Conservation (phyloP, 92 coral and sea anemone genomes). For the Zoanthus solanderi region DNA sequence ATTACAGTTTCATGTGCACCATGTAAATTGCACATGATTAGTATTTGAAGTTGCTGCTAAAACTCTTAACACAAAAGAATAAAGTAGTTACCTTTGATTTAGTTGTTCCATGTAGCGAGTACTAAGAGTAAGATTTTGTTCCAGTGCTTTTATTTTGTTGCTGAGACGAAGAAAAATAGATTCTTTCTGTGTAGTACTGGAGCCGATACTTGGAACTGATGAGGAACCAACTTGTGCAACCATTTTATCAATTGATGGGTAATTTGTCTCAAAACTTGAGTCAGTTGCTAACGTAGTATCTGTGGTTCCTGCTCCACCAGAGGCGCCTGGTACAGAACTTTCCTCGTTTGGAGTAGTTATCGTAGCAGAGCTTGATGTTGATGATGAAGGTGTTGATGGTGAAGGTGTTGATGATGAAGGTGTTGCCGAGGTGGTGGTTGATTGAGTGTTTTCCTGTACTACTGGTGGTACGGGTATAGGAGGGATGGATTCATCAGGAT, state of each 20-base stretch:
- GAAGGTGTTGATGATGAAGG: slow-evolving; percentile 24
- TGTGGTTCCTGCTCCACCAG: slow-evolving; percentile 24
- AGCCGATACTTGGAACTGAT: slow-evolving; percentile 16
- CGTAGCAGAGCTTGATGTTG: slow-evolving; percentile 37
- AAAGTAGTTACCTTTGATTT: slow-evolving; percentile 80
- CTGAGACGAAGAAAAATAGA: slow-evolving; percentile 96
- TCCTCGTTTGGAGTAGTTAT: slow-evolving; percentile 62
- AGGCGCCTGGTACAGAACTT: slow-evolving; percentile 45
- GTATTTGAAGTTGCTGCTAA: not conserved
- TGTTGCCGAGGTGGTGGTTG: slow-evolving; percentile 23
- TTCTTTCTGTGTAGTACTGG: slow-evolving; percentile 84
- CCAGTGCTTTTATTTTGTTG: slow-evolving; percentile 95
- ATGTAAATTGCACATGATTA: not conserved
- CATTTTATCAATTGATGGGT: slow-evolving; percentile 35
- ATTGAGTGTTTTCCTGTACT: slow-evolving; percentile 14
- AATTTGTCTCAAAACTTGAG: slow-evolving; percentile 40
- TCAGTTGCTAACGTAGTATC: slow-evolving; percentile 10
- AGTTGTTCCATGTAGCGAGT: slow-evolving; percentile 94
- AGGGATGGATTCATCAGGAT: slow-evolving; percentile 18
- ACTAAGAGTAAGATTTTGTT: slow-evolving; percentile 93
- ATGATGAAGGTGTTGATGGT: slow-evolving; percentile 6
- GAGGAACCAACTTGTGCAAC: slow-evolving; percentile 54
- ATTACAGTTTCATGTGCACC: not conserved
- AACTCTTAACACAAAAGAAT: not conserved
- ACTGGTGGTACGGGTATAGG: slow-evolving; percentile 34